phyloP scores from a whole-genome alignment of 1,140 invertebrate species.

The Cyphomyrmex costatus region DNA sequence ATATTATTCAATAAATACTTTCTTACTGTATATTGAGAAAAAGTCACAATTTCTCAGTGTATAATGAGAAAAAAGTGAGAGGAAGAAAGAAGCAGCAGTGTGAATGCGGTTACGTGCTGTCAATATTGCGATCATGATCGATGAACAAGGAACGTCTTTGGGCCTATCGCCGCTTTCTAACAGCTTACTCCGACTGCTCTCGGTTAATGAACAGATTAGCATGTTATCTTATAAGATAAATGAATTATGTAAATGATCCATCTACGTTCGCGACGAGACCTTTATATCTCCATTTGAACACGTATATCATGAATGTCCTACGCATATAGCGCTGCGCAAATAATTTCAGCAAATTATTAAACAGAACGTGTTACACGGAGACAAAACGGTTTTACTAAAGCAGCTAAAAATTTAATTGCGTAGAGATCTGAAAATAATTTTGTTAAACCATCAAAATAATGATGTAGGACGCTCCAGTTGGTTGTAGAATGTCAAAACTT shows the following conservation, averaged over 20 bases:
- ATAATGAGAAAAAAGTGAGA: neutral
- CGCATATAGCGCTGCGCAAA: no score
- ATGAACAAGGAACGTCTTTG: slow-evolving; percentile 39
- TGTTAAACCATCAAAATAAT: no score
- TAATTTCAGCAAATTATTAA: no score
- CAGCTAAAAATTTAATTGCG: no score
- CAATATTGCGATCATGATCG: slow-evolving; percentile 49
- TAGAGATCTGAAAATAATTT: no score
- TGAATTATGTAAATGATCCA: slow-evolving; percentile 47
- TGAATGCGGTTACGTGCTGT: neutral
- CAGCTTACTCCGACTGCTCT: slow-evolving; percentile 22
- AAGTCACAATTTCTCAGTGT: no score
- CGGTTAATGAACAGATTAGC: slow-evolving; percentile 52
- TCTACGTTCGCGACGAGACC: neutral
- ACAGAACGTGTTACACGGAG: no score
- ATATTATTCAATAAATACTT: no score
- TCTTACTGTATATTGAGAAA: no score
- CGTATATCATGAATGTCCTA: neutral
- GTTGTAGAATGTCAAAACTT: no score
- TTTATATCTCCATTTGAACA: neutral
- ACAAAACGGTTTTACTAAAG: no score
- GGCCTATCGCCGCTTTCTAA: slow-evolving; percentile 46
- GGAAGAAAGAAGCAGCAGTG: slow-evolving; percentile 15
- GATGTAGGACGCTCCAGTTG: no score
- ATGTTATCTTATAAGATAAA: slow-evolving; percentile 36